These are phyloP conservation scores for Caenorhabditis japonica DNA, from an alignment of 2,888 invertebrate species.

Conservation along the genomic window DNA sequence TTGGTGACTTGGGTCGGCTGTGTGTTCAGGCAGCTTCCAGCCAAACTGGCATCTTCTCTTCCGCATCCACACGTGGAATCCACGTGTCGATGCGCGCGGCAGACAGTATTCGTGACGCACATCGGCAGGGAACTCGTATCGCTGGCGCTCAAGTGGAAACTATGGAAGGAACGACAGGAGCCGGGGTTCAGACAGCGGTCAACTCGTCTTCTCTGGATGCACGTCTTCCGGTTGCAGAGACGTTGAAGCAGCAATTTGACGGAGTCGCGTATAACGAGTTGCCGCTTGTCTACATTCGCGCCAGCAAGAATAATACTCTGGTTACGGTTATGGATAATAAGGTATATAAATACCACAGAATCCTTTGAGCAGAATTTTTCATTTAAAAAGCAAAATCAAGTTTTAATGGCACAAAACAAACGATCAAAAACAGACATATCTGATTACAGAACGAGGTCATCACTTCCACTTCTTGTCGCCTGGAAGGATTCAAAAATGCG, in stretches of 20 bases:
- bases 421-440: too few relatives aligned
- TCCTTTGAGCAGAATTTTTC: neutral
- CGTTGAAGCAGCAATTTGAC: constrained; percentile 68
- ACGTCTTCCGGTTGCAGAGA: constrained; percentile 71
- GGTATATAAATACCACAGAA: constrained; percentile 32
- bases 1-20: constrained; percentile 37
- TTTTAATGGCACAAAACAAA: too few relatives aligned
- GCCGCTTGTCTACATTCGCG: constrained; percentile 87
- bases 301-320: constrained; percentile 90
- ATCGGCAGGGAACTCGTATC: constrained; percentile 62
- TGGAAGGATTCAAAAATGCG: constrained; percentile 94
- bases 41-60: too few relatives aligned
- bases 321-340: constrained; percentile 84
- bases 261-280: constrained; percentile 80
- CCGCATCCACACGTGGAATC: constrained; percentile 3
- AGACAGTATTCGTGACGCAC: constrained; percentile 67
- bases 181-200: constrained; percentile 61
- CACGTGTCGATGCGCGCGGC: constrained; percentile 28
- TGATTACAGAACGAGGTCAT: constrained; percentile 66
- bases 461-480: constrained; percentile 80
- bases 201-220: constrained; percentile 66
- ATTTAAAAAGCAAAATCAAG: neutral
- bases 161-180: constrained; percentile 69
- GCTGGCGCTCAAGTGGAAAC: constrained; percentile 41
- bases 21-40: constrained; percentile 31